Evolutionary conservation across 2,113 vertebrate species (phyloP).

Genomic region (Oryzias javanicus): DNA sequence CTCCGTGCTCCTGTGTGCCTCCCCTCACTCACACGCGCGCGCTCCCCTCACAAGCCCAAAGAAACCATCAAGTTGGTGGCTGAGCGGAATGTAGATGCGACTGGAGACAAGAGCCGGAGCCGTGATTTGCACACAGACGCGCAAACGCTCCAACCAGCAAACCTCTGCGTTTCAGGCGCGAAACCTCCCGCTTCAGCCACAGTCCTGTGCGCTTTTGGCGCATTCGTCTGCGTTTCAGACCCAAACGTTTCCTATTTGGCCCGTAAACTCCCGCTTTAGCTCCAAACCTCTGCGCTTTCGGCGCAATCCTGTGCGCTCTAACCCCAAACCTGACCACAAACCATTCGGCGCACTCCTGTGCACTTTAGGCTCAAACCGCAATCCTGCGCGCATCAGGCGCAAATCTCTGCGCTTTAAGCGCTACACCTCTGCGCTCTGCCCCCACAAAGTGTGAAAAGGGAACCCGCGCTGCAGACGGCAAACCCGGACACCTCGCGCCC

Average conservation of each 20-base stretch:
- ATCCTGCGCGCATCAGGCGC: neutral
- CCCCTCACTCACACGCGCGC: conserved; percentile 23
- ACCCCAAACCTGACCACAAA: conserved; percentile 16
- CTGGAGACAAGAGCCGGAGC: conserved; percentile 61
- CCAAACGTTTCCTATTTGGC: no score
- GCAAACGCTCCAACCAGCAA: conserved; percentile 16
- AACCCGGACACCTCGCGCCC: conserved; percentile 1
- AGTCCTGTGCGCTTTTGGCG: neutral
- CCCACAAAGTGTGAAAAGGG: conserved; percentile 4
- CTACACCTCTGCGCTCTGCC: neutral
- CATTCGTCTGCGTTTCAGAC: neutral
- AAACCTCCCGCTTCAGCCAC: neutral
- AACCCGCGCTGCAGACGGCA: conserved; percentile 18
- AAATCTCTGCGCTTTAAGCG: neutral
- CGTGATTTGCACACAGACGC: conserved; percentile 62
- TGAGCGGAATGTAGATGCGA: conserved; percentile 82
- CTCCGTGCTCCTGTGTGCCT: conserved; percentile 25
- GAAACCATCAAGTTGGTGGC: conserved; percentile 77
- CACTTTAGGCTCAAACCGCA: neutral
- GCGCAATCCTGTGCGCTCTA: conserved; percentile 3
- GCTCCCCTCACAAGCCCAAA: conserved; percentile 56
- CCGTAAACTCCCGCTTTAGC: neutral
- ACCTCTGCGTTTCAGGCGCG: neutral
- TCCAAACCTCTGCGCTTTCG: neutral
- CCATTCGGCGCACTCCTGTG: no score